Evolutionary conservation across 2,113 vertebrate species (phyloP).

Genomic region (Plectropomus leopardus): DNA sequence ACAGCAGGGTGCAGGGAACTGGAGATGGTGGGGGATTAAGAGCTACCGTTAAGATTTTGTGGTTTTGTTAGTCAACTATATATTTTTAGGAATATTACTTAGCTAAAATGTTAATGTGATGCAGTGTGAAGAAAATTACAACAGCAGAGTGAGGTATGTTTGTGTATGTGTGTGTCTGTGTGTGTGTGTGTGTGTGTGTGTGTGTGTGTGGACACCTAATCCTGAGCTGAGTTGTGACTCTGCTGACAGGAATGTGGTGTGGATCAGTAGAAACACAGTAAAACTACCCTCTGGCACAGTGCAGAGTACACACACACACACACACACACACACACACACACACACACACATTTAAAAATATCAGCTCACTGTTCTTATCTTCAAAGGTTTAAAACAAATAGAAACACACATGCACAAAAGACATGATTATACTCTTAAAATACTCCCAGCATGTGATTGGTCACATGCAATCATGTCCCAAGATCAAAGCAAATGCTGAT

Average conservation of each 20-base stretch:
- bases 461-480: not conserved
- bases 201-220: slow-evolving; percentile 40
- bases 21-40: not conserved
- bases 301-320: slow-evolving; percentile 13
- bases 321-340: slow-evolving; percentile 14
- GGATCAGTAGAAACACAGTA: slow-evolving; percentile 40
- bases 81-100: no score
- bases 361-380: slow-evolving; percentile 3
- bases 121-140: not conserved
- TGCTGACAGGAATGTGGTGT: slow-evolving; percentile 64
- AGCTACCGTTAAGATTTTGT: not conserved
- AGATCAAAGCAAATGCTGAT: slow-evolving; percentile 40
- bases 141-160: not conserved
- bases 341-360: slow-evolving; percentile 3
- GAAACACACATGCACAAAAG: slow-evolving; percentile 11
- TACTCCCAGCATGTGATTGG: slow-evolving; percentile 29
- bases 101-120: not conserved
- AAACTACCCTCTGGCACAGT: slow-evolving; percentile 32
- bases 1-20: slow-evolving; percentile 8
- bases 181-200: slow-evolving; percentile 30
- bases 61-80: no score
- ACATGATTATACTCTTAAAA: slow-evolving; percentile 15
- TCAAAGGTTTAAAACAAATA: not conserved
- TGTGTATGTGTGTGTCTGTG: slow-evolving; percentile 18
- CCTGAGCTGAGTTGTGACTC: slow-evolving; percentile 41